phyloP scores from a whole-genome alignment of 2,797 vertebrate species.

The Sebastes taczanowskii region DNA sequence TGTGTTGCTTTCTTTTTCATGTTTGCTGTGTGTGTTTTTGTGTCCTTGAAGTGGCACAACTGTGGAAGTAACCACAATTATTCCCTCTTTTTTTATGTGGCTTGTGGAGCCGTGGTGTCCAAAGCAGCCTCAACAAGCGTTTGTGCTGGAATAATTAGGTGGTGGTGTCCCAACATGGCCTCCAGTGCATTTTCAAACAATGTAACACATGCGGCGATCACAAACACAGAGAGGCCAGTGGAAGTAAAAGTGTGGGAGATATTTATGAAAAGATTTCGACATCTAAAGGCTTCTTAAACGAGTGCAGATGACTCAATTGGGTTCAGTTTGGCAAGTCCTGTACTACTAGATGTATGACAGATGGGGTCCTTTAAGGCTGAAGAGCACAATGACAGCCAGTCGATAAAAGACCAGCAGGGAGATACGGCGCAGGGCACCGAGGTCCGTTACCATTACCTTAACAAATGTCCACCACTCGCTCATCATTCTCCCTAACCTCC shows the following conservation, averaged over 20 bases:
- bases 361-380: slow-evolving; percentile 49
- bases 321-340: slow-evolving; percentile 5
- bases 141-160: slow-evolving; percentile 3
- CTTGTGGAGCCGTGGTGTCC: not conserved
- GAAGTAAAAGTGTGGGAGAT: not conserved
- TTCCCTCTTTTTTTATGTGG: not conserved
- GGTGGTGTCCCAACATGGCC: not conserved
- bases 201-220: not conserved
- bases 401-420: slow-evolving; percentile 63
- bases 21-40: not conserved
- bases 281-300: slow-evolving; percentile 23
- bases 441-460: slow-evolving; percentile 64
- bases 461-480: slow-evolving; percentile 51
- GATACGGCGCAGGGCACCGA: slow-evolving; percentile 45
- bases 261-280: slow-evolving; percentile 22
- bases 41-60: slow-evolving; percentile 1
- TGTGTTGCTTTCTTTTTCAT: not conserved
- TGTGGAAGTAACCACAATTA: slow-evolving; percentile 25
- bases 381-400: slow-evolving; percentile 59
- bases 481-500: slow-evolving; percentile 36
- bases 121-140: not conserved
- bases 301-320: slow-evolving; percentile 31
- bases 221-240: not conserved
- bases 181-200: not conserved
- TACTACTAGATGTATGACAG: slow-evolving; percentile 54